Evolutionary conservation across 23 tunicate species (phyloP), one percentile per base, ranked within the genome.

Genomic region (Halocynthia aurantium): DNA sequence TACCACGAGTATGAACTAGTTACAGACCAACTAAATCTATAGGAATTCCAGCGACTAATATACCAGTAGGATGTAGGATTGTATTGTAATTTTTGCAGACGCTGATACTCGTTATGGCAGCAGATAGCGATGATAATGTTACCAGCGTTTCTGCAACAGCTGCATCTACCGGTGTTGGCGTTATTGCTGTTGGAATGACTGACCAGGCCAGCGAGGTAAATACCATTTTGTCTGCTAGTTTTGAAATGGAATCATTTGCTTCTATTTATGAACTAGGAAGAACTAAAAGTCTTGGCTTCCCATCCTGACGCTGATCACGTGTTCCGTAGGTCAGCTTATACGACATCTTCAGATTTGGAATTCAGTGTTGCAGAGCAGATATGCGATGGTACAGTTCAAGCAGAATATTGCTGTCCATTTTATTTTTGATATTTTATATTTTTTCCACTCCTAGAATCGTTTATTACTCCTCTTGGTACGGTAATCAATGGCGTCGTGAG

Each of bases 121-220:
- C 64, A 8, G 67, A 12, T 10, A 74, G 64, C 57, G 19, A 17
- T 1, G 78, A 74, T 50, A 22, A 52, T 22, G 8, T 74, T 12
- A 17, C 56, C n/a, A 52, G 22, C 22, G 22, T 74, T 54, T 62
- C 55, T 19, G 17, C 62, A 10, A 31, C 22, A 8, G 78, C 78
- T 8, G 12, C 55, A 7, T 54, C 78, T 8, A 0, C 17, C 7
- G 55, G 64, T 11, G 78, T 74, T n/a, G 56, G 56, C 31, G 21
- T 74, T 21, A 56, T 74, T 56, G 78, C 78, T 13, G 78, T 74
- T 8, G 78, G 60, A 55, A 74, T 74, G 66, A 74, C 78, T 22
- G 22, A 40, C 22, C 50, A 10, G 55, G 78, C 56, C 13, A 10
- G 64, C 5, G 10, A 51, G 78, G 78, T 74, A 10, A 8, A 44